Base-by-base conservation (phyloP, 92 coral and sea anemone species). In the Nematostella vectensis region DNA sequence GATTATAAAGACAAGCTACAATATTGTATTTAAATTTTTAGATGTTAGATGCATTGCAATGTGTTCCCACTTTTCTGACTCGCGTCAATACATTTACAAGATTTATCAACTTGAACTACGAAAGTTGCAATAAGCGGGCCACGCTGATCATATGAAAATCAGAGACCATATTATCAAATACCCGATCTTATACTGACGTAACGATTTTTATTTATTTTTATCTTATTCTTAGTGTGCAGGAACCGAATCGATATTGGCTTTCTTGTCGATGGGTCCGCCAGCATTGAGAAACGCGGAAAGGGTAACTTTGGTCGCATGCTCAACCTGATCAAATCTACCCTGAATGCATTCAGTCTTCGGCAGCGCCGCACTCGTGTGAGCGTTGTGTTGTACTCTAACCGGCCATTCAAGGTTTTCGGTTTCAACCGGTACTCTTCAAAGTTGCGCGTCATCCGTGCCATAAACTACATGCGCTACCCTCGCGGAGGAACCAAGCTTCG, bases 221-320 rank as follows among this genome's bases (percentile, higher is more conserved):
- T 16, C n/a, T 57, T 23, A 1, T 22, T 37, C 36, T 1, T 23
- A 85, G 95, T 75, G 22, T 85, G 95, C 72, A 61, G 23, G 27
- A 70, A 63, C 20, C 70, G 31, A 1, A 58, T 85, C 11, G 95
- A 85, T 31, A 63, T 85, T 31, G 95, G 72, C 4, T 85, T 85
- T 57, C 70, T 85, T 2, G 72, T 85, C 33, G 95, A 85, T 42
- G 88, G 82, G 1, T 85, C 95, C 24, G 77, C 79, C 44, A 71
- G 94, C 49, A 67, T 77, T 48, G 94, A 81, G 31, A 22, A 8
- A 4, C 48, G 51, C 30, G 86, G 86, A 27, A 52, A 71, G 1
- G 76, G 81, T 21, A 85, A 85, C 76, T 86, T 85, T 65, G 68
- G 71, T 23, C 80, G 83, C 48, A 70, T 78, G 27, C 64, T 79